Base-by-base conservation (phyloP, 2,797 vertebrate genomes). In the Malacoctenus gilli region DNA sequence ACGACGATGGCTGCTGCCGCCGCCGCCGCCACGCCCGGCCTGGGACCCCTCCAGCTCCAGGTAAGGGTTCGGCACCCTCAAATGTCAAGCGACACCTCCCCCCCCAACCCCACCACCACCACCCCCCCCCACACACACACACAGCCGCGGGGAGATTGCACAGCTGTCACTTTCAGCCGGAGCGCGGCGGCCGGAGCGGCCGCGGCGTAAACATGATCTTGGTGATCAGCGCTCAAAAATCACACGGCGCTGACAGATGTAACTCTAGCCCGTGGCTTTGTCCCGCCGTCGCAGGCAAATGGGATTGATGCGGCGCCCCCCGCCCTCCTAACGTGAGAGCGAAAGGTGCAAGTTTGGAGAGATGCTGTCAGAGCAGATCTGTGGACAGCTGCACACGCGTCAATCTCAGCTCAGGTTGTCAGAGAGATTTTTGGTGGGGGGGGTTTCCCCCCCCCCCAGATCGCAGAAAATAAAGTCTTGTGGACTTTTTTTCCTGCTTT, bases 1-100 rank as follows among this genome's bases (percentile, higher is more conserved):
- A 98, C 97, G 42, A 96, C 96, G 67, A 98, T 98, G 96, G 96
- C 96, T 69, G 95, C 96, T 68, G 95, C 96, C 31, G 95, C 95
- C 19, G 95, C 94, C 0, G 95, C 96, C 2, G 95, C 95, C 69
- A 92, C 95, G 22, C 97, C 96, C 0, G 94, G 96, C 73, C 92
- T 98, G 53, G 95, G 96, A 46, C 95, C 93, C 1, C 94, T 99
- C 43, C 97, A 99, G 87, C 94, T 99, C 85, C 97, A 99, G 95
- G 97, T 99, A 92, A 92, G 91, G 12, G 4, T 4, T 9, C 37
- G 1, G n/a, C n/a, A n/a, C n/a, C n/a, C n/a, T n/a, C n/a, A n/a
- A n/a, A n/a, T n/a, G n/a, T n/a, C n/a, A n/a, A n/a, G n/a, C 53
- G 60, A 63, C 50, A 64, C 54, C 22, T 16, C 31, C 13, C 23